Percentiles rank a stretch among this genome's conserved stretches.
Conservation (phyloP, 2,797 vertebrate species). For the Denticeps clupeoides region DNA sequence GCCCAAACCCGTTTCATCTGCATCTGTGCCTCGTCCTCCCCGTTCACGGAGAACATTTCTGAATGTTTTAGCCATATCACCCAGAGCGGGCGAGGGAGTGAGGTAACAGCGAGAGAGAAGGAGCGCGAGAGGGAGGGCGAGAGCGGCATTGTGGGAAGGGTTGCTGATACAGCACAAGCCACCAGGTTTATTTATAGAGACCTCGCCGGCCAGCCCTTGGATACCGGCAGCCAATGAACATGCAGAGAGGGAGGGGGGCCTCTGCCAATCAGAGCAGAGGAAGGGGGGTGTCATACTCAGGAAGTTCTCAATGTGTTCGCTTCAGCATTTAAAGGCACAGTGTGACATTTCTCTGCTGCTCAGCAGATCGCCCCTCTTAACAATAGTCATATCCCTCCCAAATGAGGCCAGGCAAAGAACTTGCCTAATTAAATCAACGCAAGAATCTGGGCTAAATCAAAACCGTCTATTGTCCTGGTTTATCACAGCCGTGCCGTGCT, state of each 20-base stretch:
- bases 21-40: conserved; percentile 20
- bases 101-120: conserved; percentile 21
- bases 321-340: conserved; percentile 62
- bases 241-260: conserved; percentile 48
- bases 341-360: conserved; percentile 48
- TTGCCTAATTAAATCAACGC: not conserved
- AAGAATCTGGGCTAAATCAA: conserved; percentile 5
- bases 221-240: conserved; percentile 70
- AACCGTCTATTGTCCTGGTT: conserved; percentile 2
- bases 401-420: conserved; percentile 11
- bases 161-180: conserved; percentile 76
- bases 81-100: conserved; percentile 6
- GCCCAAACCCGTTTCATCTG: conserved; percentile 16
- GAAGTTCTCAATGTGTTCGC: conserved; percentile 61
- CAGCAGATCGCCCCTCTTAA: conserved; percentile 38
- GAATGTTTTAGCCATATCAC: conserved; percentile 19
- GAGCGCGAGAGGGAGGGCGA: conserved; percentile 25
- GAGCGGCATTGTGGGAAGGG: conserved; percentile 52
- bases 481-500: not conserved
- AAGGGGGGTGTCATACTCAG: conserved; percentile 59
- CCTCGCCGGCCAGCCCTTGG: conserved; percentile 73
- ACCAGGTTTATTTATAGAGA: conserved; percentile 73
- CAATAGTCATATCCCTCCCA: conserved; percentile 17
- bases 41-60: conserved; percentile 9
- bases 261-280: conserved; percentile 53